Conservation (phyloP, 2,797 vertebrate species). For the Epinephelus coioides region DNA sequence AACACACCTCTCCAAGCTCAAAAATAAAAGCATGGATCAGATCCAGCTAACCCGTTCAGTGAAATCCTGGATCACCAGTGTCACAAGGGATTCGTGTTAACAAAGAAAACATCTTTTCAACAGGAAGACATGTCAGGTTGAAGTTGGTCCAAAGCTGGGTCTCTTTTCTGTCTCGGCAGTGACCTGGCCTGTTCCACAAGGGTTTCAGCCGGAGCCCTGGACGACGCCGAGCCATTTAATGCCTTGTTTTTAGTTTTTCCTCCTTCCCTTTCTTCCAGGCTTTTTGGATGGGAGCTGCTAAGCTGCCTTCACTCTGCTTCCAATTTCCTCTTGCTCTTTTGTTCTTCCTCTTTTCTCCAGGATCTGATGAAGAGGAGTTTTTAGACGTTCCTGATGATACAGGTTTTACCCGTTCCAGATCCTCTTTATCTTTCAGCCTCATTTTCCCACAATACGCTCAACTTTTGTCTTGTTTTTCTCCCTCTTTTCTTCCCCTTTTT, state of each 20-base stretch:
- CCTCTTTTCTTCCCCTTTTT: conserved; percentile 44
- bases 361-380: conserved; percentile 73
- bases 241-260: conserved; percentile 74
- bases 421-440: conserved; percentile 60
- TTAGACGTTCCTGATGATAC: conserved; percentile 65
- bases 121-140: conserved; percentile 54
- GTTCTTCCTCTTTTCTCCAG: conserved; percentile 68
- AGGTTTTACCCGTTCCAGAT: conserved; percentile 70
- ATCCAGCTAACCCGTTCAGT: conserved; percentile 46
- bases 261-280: conserved; percentile 67
- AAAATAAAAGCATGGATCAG: conserved; percentile 42
- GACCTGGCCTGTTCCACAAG: conserved; percentile 53
- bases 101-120: conserved; percentile 56
- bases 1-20: conserved; percentile 24
- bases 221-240: conserved; percentile 65
- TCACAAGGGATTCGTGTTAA: conserved; percentile 55
- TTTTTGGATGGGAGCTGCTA: conserved; percentile 75
- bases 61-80: conserved; percentile 51
- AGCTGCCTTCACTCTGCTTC: conserved; percentile 78
- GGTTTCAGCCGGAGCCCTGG: conserved; percentile 56
- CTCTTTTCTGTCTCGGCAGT: conserved; percentile 50
- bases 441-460: conserved; percentile 60
- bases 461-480: conserved; percentile 58
- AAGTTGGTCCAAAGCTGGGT: conserved; percentile 50
- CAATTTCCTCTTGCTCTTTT: conserved; percentile 80